A percentile compares a stretch with the other conserved stretches of the same genome.
These are phyloP conservation scores for Melikaiella ostensackeni DNA, from an alignment of 2,888 invertebrate species.

Conservation along the genomic window DNA sequence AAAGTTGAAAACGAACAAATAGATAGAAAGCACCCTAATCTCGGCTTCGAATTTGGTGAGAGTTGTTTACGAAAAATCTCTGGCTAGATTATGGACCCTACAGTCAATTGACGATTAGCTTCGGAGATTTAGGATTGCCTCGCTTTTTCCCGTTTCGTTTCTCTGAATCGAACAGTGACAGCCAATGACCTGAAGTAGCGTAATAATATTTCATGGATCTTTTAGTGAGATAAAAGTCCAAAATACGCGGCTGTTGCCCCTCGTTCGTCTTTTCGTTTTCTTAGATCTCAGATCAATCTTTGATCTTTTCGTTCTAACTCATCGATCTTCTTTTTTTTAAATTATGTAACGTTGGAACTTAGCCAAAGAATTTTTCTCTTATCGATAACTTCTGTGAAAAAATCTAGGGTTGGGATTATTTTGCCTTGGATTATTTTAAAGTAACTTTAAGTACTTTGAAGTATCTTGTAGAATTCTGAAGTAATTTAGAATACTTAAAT, in stretches of 20 bases:
- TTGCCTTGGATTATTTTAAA: too few species aligned
- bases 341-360: conserved; percentile 5
- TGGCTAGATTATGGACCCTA: conserved; percentile 12
- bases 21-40: conserved; percentile 19
- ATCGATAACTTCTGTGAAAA: conserved; percentile 7
- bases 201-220: conserved; percentile 35
- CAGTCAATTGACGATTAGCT: conserved; percentile 16
- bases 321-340: conserved; percentile 6
- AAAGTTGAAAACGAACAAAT: conserved; percentile 4
- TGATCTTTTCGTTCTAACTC: conserved; percentile 16
- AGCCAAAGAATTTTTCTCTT: conserved; percentile 15
- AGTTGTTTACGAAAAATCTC: conserved; percentile 19
- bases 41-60: not conserved
- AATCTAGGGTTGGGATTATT: not conserved
- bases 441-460: too few species aligned
- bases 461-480: too few species aligned
- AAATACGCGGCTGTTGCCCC: not conserved
- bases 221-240: conserved; percentile 5
- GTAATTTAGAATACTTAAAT: not conserved
- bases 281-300: conserved; percentile 22
- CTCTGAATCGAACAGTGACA: conserved; percentile 32
- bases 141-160: conserved; percentile 32
- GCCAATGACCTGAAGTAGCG: conserved; percentile 31
- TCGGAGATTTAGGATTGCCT: conserved; percentile 26
- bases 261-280: conserved; percentile 7